Base-by-base conservation (phyloP, 2,113 vertebrate genomes). In the Oreochromis tanganicae region DNA sequence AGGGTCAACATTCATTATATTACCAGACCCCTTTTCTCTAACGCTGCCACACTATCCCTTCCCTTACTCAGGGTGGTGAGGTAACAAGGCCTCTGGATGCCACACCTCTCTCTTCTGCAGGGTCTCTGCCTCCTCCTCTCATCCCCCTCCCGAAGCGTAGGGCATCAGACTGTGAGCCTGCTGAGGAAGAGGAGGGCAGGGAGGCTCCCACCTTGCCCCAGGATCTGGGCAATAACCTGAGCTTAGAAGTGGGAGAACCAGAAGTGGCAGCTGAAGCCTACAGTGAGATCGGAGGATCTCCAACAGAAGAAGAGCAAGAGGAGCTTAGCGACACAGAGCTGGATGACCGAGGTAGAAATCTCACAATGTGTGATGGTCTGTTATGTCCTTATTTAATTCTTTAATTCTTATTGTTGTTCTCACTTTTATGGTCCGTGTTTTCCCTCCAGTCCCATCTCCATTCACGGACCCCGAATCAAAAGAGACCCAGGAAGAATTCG, bases 121-220 rank as follows among this genome's bases (percentile, higher is more conserved):
- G 89, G 10, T 3, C 92, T 43, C 96, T 98, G 78, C 97, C 97
- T 2, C 95, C 97, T 0, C 98, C 98, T 54, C 96, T 98, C 83
- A 97, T 97, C 86, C 98, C 98, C 6, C 95, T 97, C 1, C 97
- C 96, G 1, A 93, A 85, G 91, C 93, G 94, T 4, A 92, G 91
- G 43, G 86, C 81, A 56, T 89, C 89, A 0, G 96, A 96, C 91
- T 95, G 91, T 79, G 93, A 95, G 56, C 94, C 94, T 1, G 95
- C 93, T 0, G 96, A 96, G 48, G 96, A 97, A 84, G 96, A 97
- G 91, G 95, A 93, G 38, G 96, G 95, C 3, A 92, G 78, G 32
- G 97, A 89, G 27, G 96, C 95, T 2, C 95, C 94, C 3, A 89
- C 93, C 4, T 96, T 96, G 19, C 95, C 96, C 14, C 96, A 96